Evolutionary conservation across 2,888 invertebrate species (phyloP).

Genomic region (Amphipoea oculea): DNA sequence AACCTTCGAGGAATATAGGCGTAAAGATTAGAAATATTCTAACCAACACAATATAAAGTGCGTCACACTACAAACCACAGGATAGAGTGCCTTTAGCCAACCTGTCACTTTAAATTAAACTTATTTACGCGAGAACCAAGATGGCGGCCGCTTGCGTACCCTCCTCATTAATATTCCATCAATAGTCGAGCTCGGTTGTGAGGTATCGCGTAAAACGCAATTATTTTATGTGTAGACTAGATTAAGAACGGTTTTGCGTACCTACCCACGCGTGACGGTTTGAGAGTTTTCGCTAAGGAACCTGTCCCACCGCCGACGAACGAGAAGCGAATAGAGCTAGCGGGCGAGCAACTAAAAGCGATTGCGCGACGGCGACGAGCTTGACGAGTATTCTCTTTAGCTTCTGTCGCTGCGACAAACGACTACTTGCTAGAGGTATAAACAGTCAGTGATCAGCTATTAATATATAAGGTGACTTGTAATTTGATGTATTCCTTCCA

Average conservation of each 20-base stretch:
- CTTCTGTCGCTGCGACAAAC: not conserved
- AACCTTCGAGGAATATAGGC: not conserved
- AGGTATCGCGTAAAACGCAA: slow-evolving; percentile 50
- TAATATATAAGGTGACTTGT: too few species aligned
- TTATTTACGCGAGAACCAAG: slow-evolving; percentile 36
- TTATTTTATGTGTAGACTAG: slow-evolving; percentile 40
- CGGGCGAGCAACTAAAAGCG: not conserved
- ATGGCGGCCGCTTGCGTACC: slow-evolving; percentile 47
- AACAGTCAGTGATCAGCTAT: not conserved
- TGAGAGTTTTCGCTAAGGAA: not conserved
- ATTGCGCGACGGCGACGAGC: not conserved
- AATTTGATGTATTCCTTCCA: too few species aligned
- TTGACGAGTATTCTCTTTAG: too few species aligned
- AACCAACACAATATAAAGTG: not conserved
- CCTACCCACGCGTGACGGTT: not conserved
- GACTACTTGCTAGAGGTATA: not conserved
- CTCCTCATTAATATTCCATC: slow-evolving; percentile 64
- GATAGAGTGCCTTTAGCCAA: not conserved
- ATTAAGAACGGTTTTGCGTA: slow-evolving; percentile 24
- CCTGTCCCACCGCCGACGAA: not conserved
- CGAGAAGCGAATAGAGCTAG: not conserved
- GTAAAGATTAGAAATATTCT: not conserved
- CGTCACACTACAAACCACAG: slow-evolving; percentile 35
- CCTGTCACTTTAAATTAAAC: slow-evolving; percentile 48
- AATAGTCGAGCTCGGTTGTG: slow-evolving; percentile 43